Evolutionary conservation across 2,797 vertebrate species (phyloP).

Genomic region (Sebastes itinus): DNA sequence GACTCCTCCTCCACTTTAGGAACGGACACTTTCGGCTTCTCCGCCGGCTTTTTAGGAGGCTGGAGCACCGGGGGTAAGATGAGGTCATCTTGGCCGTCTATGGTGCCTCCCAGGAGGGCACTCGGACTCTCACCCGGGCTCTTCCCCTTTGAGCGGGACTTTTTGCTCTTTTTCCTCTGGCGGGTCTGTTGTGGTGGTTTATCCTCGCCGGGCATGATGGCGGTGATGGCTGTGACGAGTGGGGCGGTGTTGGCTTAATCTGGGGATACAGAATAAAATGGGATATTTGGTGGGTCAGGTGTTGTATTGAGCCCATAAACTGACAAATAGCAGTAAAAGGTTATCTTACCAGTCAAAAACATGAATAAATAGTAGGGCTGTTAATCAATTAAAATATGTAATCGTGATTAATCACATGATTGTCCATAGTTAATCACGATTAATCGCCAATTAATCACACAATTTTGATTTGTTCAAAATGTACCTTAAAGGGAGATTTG

Average conservation of each 20-base stretch:
- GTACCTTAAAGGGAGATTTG: too few species aligned
- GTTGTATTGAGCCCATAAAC: background rate
- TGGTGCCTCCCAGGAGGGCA: slow-evolving; percentile 56
- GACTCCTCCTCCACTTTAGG: slow-evolving; percentile 86
- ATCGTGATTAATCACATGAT: too few species aligned
- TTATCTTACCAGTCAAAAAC: background rate
- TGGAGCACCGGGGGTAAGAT: slow-evolving; percentile 50
- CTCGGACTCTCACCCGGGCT: slow-evolving; percentile 53
- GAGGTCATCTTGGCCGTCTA: slow-evolving; percentile 81
- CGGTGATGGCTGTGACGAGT: background rate
- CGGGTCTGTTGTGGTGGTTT: slow-evolving; percentile 59
- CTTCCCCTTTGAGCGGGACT: slow-evolving; percentile 80
- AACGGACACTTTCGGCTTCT: slow-evolving; percentile 69
- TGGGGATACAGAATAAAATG: slow-evolving; percentile 6
- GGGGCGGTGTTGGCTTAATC: slow-evolving; percentile 24
- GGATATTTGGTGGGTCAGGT: background rate
- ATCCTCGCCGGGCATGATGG: slow-evolving; percentile 84
- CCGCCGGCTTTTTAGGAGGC: slow-evolving; percentile 73
- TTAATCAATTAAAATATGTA: too few species aligned
- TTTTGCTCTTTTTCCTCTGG: slow-evolving; percentile 84
- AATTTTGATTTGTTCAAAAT: too few species aligned
- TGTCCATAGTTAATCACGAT: too few species aligned
- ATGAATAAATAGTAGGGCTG: too few species aligned
- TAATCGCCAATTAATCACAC: too few species aligned
- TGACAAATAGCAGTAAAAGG: background rate